Evolutionary conservation across 2,797 vertebrate genomes (phyloP), one percentile per base, ranked within the genome.

Genomic region (Erethizon dorsatum): DNA sequence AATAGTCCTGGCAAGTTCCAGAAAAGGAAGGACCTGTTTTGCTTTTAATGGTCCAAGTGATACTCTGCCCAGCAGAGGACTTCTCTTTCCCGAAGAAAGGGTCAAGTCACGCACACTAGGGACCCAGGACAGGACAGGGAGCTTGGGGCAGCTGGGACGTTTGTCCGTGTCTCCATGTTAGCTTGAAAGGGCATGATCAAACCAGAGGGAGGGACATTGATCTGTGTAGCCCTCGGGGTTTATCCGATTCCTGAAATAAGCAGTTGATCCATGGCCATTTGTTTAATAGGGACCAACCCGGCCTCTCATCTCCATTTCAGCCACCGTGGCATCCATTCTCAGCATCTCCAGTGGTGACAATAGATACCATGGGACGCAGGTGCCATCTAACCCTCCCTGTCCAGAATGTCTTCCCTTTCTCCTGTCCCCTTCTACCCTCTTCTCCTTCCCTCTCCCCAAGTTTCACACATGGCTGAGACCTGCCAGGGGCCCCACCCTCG

Each of bases 1-100:
- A 37, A n/a, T 69, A 18, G 28, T 83, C 22, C 33, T 47, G 41
- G 56, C 17, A 91, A 89, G 26, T 85, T 95, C 71, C 63, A 63
- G 79, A 59, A 91, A 94, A 80, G 41, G 17, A 82, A 59, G 28
- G 28, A 71, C 6, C 90, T 71, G 3, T 67, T 93, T 93, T 63
- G 14, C 67, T 88, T 80, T 22, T 12, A 65, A 57, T 52, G 80
- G 45, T 22, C 33, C 69, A 24, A 54, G 57, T 33, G 52, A 73
- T 50, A 26, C 20, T 69, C 37, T 20, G 69, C 52, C 33, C 31
- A n/a, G 56, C 31, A 83, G 31, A 88, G 47, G 37, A 52, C 4
- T 37, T 65, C 24, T 15, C 13, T 6, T 67, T 33, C 31, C 61
- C 4, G 5, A 82, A 75, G 50, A 47, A 80, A 50, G 5, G 15